Percentiles rank a stretch among this genome's conserved stretches.
These are phyloP conservation scores for Crambe crambe DNA, from an alignment of 37 sponge, comb jelly and placozoan species.

Conservation along the genomic window DNA sequence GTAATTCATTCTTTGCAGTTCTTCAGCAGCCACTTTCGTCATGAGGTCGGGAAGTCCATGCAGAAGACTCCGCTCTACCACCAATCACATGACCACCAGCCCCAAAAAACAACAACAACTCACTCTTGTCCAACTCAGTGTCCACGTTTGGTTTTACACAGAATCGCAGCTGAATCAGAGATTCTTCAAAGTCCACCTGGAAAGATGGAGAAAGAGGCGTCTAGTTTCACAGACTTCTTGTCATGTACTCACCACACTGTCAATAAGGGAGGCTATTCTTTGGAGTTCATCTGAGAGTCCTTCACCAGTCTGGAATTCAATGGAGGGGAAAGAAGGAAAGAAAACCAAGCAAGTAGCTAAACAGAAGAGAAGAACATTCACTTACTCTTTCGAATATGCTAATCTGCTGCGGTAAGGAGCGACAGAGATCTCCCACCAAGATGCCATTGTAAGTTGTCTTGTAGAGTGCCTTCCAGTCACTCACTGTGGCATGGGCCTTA, in stretches of 20 bases:
- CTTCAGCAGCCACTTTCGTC: conserved; percentile 90
- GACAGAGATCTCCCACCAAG: conserved; percentile 81
- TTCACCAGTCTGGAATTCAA: conserved; percentile 36
- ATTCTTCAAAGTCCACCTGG: conserved; percentile 94
- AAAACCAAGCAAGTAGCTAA: not conserved
- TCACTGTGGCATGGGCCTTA: conserved; percentile 66
- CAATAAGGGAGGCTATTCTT: conserved; percentile 70
- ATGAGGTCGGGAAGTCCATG: conserved; percentile 93
- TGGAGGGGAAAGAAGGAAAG: not conserved
- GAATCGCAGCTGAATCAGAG: conserved; percentile 75
- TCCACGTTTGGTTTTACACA: conserved; percentile 89
- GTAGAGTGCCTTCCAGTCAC: conserved; percentile 90
- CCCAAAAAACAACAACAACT: no score
- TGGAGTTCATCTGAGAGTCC: conserved; percentile 64
- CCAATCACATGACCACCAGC: no score
- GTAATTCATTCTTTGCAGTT: conserved; percentile 68
- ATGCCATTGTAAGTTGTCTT: conserved; percentile 87
- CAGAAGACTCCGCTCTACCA: conserved; percentile 4
- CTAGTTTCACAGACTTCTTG: no score
- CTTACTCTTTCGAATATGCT: conserved; percentile 66
- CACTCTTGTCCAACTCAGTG: conserved; percentile 85
- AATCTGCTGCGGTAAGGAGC: conserved; percentile 63
- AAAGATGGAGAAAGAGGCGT: no score
- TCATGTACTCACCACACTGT: conserved; percentile 67
- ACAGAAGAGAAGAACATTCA: not conserved